Evolutionary conservation across 2,113 vertebrate genomes (phyloP).

Genomic region (Meles meles): DNA sequence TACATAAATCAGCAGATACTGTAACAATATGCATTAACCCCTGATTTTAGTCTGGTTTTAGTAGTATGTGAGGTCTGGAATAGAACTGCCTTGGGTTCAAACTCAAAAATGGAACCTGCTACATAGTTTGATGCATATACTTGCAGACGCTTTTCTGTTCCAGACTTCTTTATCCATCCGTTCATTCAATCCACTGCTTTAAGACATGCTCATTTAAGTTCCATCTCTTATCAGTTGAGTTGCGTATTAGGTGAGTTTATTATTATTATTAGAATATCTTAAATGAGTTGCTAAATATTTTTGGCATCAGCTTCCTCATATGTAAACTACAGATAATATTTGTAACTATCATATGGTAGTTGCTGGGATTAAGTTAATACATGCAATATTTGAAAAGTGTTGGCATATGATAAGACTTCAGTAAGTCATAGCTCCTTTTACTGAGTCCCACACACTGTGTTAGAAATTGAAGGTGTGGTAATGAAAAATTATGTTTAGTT

Average conservation of each 20-base stretch:
- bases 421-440: not conserved
- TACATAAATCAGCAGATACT: slow-evolving; percentile 26
- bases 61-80: not conserved
- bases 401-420: not conserved
- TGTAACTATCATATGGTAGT: not conserved
- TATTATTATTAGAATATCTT: not conserved
- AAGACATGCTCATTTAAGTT: not conserved
- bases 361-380: not conserved
- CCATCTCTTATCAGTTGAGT: not conserved
- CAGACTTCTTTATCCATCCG: not conserved
- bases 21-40: not conserved
- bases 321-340: not conserved
- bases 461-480: not conserved
- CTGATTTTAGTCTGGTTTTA: slow-evolving; percentile 8
- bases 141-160: not conserved
- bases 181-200: not conserved
- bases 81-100: not conserved
- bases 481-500: not conserved
- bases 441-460: not conserved
- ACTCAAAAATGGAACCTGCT: not conserved
- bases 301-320: not conserved
- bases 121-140: not conserved
- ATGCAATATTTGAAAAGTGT: not conserved
- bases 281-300: not conserved
- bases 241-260: not conserved